Evolutionary conservation across 2,797 vertebrate genomes (phyloP), one percentile per base, ranked within the genome.

Genomic region (Sandelia bainsii): DNA sequence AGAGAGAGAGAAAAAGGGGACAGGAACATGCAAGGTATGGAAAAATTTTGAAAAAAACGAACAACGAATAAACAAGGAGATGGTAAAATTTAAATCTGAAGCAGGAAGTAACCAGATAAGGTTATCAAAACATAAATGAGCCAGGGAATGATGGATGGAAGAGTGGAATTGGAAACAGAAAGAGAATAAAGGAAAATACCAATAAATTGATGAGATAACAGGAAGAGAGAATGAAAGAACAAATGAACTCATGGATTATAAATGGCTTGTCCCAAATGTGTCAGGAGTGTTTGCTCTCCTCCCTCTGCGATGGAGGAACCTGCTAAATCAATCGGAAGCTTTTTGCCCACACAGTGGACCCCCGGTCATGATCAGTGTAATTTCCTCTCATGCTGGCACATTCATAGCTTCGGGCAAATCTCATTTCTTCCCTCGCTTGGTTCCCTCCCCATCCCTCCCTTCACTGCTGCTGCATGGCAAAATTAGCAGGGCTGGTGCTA

Each of bases 331-430:
- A 85, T 90, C 23, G 73, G 81, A 88, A 90, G 87, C 76, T 80
- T 85, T 82, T 84, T 74, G 89, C 64, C 79, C 79, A 80, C 79
- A 71, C 79, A 77, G 40, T 49, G 66, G 85, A 82, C 79, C 84
- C 85, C 71, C 60, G 77, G 87, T 85, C 87, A 85, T 79, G 87
- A 92, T 92, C 88, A 79, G 88, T 84, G 75, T 89, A 70, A 89
- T 90, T 90, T 89, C 89, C 83, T 89, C 86, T 92, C 81, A 77
- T 84, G 85, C 83, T 74, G 79, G 84, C 89, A 89, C 90, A 88
- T 91, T 85, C 65, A 27, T 81, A 77, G 91, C 91, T 87, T 82
- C 75, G 74, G 84, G 92, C 89, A 37, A 78, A 84, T 84, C 84
- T 80, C 60, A 45, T 73, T 57, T 59, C 62, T 40, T 67, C 79